phyloP scores from a whole-genome alignment of 2,797 vertebrate genomes.

The Diceros bicornis region DNA sequence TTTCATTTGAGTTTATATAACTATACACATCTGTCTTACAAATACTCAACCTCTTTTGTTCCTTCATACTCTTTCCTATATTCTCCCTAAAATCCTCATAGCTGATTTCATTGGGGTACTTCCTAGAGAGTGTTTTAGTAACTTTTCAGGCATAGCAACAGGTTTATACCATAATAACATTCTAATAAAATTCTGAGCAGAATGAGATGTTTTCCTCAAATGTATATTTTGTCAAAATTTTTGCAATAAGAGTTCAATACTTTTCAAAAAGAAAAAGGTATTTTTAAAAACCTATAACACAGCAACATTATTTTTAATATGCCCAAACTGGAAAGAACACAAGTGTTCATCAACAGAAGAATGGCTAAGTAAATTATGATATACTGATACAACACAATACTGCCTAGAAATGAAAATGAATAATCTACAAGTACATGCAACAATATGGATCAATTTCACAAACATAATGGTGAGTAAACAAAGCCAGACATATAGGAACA shows the following conservation, averaged over 20 bases:
- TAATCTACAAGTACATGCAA: conserved; percentile 3
- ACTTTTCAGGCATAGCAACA: not conserved
- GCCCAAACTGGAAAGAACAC: not conserved
- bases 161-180: conserved; percentile 10
- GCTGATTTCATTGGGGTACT: not conserved
- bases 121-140: not conserved
- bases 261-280: conserved; percentile 12
- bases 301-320: conserved; percentile 36
- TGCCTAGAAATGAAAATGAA: not conserved
- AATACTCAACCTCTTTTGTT: not conserved
- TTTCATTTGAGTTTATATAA: not conserved
- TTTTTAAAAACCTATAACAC: not conserved
- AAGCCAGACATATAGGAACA: not conserved
- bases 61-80: not conserved
- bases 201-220: not conserved
- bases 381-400: not conserved
- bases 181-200: conserved; percentile 34
- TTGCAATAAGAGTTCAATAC: not conserved
- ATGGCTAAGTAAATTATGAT: not conserved
- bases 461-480: conserved; percentile 21
- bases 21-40: not conserved
- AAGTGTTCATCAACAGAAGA: conserved; percentile 23
- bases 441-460: not conserved
- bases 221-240: not conserved
- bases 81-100: not conserved